Evolutionary conservation across 2,888 invertebrate species (phyloP).

Genomic region (Synanthedon formicaeformis): DNA sequence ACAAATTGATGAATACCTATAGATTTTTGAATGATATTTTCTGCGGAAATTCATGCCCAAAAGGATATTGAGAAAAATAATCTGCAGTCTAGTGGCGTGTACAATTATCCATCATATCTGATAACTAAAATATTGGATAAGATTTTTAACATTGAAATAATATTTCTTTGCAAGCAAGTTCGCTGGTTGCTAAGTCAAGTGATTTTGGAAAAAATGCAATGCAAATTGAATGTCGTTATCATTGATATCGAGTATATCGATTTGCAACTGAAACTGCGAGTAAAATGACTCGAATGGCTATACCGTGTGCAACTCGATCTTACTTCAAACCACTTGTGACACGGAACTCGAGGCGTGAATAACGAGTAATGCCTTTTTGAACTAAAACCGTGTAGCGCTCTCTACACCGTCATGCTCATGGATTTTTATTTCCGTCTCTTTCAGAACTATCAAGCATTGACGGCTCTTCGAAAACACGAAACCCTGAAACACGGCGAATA

Average conservation of each 20-base stretch:
- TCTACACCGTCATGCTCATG: background rate
- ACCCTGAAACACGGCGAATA: conserved; percentile 45
- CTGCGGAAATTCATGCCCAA: too few species aligned
- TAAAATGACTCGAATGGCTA: background rate
- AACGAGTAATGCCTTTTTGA: background rate
- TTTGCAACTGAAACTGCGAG: background rate
- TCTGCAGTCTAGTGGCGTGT: too few species aligned
- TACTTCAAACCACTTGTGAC: background rate
- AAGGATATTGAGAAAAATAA: too few species aligned
- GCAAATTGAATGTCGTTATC: too few species aligned
- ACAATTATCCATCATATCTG: too few species aligned
- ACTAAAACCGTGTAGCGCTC: background rate
- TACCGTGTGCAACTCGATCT: background rate
- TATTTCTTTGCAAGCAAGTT: too few species aligned
- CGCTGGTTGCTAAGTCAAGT: too few species aligned
- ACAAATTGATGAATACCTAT: too few species aligned
- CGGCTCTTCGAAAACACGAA: conserved; percentile 31
- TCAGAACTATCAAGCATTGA: conserved; percentile 47
- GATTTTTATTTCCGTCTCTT: background rate
- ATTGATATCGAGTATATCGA: background rate
- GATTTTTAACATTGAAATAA: too few species aligned
- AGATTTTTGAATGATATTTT: too few species aligned
- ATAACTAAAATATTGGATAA: too few species aligned
- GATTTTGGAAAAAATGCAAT: too few species aligned
- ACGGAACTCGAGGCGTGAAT: background rate